Percentiles rank a stretch among this genome's conserved stretches.
These are phyloP conservation scores for Ctenicera cuprea DNA, from an alignment of 2,888 invertebrate genomes.

Conservation along the genomic window DNA sequence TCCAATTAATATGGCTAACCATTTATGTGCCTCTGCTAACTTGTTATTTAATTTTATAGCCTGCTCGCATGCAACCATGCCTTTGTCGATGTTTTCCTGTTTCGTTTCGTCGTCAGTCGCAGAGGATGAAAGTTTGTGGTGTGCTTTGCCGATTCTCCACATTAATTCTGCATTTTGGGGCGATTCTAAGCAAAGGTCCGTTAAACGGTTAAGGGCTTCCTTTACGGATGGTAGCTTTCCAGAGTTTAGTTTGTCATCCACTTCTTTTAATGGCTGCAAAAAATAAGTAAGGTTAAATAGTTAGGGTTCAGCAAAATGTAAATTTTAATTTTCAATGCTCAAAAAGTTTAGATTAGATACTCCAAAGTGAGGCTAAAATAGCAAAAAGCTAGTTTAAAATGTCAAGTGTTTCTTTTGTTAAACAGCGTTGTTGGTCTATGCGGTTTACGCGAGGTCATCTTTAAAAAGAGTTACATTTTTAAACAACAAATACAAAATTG, in stretches of 20 bases:
- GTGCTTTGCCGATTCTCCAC: slow-evolving; percentile 69
- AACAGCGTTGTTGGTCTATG: too few relatives aligned
- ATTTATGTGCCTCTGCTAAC: slow-evolving; percentile 81
- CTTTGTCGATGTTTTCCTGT: slow-evolving; percentile 64
- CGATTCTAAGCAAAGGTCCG: slow-evolving; percentile 64
- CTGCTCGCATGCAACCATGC: slow-evolving; percentile 74
- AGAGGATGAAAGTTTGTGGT: slow-evolving; percentile 62
- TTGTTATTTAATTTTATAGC: slow-evolving; percentile 74
- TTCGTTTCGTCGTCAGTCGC: slow-evolving; percentile 58
- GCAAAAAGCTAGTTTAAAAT: too few relatives aligned
- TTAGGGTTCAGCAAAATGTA: not conserved
- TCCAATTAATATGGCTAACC: slow-evolving; percentile 83
- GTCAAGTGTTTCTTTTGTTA: too few relatives aligned
- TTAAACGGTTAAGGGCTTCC: slow-evolving; percentile 49
- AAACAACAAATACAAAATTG: too few relatives aligned
- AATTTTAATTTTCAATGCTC: too few relatives aligned
- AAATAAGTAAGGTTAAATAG: not conserved
- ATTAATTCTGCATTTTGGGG: slow-evolving; percentile 66
- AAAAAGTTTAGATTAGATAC: not conserved
- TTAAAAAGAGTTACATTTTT: too few relatives aligned
- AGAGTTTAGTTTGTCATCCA: slow-evolving; percentile 41
- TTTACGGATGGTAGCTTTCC: not conserved
- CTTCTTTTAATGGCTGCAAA: slow-evolving; percentile 28
- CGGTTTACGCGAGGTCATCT: too few relatives aligned
- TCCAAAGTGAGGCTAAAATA: not conserved